Base-by-base conservation (phyloP, 2,888 invertebrate genomes). In the Periphyllus acericola region DNA sequence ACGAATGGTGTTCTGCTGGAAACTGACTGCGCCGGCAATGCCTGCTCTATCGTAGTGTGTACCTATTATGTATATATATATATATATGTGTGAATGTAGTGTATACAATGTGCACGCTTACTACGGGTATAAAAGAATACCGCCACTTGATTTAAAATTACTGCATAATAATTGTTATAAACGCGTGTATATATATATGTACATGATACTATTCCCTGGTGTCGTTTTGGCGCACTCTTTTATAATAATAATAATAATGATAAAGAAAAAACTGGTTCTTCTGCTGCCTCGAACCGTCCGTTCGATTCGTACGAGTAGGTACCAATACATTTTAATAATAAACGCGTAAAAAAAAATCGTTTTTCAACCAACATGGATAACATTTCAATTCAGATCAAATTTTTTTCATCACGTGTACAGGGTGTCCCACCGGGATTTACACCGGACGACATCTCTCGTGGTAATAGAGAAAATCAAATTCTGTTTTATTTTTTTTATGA, bases 1-100 rank as follows among this genome's bases (percentile, higher is more conserved):
- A 80, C 87, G 87, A 81, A 81, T 81, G 87, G 87, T 81, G 87
- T 81, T 32, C 87, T 66, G 81, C 32, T 87, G 32, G 66, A 87
- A 74, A 87, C 87, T 81, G 80, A 87, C 87, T 81, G 87, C 74
- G 46, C 11, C 66, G 72, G 81, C 74, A 1, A 21, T 55, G 40
- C 78, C 80, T 74, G 60, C 74, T 74, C 74, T 72, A 76, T 76
- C 52, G n/a, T n/a, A 11, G n/a, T 72, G 55, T n/a, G 34, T 34
- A 78, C n/a, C 34, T n/a, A 40, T 17, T 32, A 76, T 46, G 29
- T 36, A 52, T 66, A 85, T 46, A 85, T 40, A 66, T 60, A 40
- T n/a, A n/a, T n/a, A n/a, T n/a, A 36, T 36, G 6, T 36, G 6
- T 36, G 36, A 36, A 36, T 36, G 36, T 36, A 36, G 36, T 36